Evolutionary conservation across 2,113 vertebrate species (phyloP), one percentile per base, ranked within the genome.

Genomic region (Pimephales promelas): DNA sequence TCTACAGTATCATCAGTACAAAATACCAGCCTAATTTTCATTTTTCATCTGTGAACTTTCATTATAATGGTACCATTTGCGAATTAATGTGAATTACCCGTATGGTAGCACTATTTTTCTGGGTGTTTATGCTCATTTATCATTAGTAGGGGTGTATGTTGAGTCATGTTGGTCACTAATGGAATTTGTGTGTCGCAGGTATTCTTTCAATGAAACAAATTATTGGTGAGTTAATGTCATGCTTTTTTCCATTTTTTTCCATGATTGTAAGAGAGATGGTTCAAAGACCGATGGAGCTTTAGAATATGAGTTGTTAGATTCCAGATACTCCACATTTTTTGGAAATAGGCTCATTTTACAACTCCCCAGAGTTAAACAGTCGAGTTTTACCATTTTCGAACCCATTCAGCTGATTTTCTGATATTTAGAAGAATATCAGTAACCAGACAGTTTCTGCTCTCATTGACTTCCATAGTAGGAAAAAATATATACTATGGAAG

Each of bases 171-270:
- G 66, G 49, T 74, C 73, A 62, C 62, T 88, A 84, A 84, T 83
- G 61, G 31, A n/a, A 75, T 62, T 83, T 82, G 68, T 86, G 52
- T 84, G 1, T 85, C 84, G 10, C 88, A 95, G 90, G 88, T 78
- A 84, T 88, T 61, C 88, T 83, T 94, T 93, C 90, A 98, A 97
- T 40, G 88, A 88, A 91, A 97, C 91, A 92, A 61, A 92, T 85
- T 79, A 87, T 88, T 98, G 97, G 97, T 98, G 89, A 95, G 96
- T 85, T 56, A 70, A 24, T 82, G 80, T 84, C 56, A 72, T 47
- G 34, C 14, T 64, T 59, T 8, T n/a, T n/a, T n/a, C n/a, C n/a
- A n/a, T n/a, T n/a, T 79, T 56, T 52, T 68, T 79, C 22, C 11
- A n/a, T 45, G 26, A 43, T 57, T 54, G 28, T 86, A 40, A 74